A percentile compares a stretch with the other conserved stretches of the same genome.
Conservation (phyloP, 2,797 vertebrate genomes). For the Micropoecilia bifurca region DNA sequence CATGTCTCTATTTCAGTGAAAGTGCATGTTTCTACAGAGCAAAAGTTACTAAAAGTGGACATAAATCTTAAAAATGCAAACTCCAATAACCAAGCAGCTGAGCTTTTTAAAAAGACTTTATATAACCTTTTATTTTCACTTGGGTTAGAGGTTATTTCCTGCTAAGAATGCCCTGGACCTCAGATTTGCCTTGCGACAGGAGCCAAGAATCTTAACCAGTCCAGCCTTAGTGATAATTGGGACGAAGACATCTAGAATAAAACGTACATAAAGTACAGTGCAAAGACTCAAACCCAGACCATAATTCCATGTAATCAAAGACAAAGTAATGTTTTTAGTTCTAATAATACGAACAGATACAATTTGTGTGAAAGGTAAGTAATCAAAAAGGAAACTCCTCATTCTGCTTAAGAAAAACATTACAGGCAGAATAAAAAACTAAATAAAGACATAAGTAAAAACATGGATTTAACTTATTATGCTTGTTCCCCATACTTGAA, state of each 20-base stretch:
- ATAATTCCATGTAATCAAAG: no score
- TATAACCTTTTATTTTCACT: constrained; percentile 5
- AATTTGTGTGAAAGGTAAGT: constrained; percentile 53
- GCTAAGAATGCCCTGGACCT: constrained; percentile 32
- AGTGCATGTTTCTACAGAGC: constrained; percentile 46
- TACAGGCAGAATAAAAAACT: not conserved
- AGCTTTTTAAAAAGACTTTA: not conserved
- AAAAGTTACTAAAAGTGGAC: constrained; percentile 14
- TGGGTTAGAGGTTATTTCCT: constrained; percentile 9
- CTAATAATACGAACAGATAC: constrained; percentile 5
- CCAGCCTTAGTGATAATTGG: constrained; percentile 17
- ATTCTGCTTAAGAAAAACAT: not conserved
- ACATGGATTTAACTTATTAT: not conserved
- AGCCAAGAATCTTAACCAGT: constrained; percentile 30
- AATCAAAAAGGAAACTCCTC: not conserved
- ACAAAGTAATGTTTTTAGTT: constrained; percentile 3
- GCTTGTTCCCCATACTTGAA: not conserved
- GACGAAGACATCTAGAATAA: constrained; percentile 30
- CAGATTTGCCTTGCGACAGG: constrained; percentile 1
- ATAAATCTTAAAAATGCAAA: constrained; percentile 10
- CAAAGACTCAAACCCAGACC: not conserved
- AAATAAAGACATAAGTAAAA: not conserved
- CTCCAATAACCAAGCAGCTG: constrained; percentile 21
- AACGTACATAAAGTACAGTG: not conserved
- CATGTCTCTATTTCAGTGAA: constrained; percentile 54